These are phyloP conservation scores for Onychostruthus taczanowskii DNA, from an alignment of 2,113 vertebrate genomes.

Conservation along the genomic window DNA sequence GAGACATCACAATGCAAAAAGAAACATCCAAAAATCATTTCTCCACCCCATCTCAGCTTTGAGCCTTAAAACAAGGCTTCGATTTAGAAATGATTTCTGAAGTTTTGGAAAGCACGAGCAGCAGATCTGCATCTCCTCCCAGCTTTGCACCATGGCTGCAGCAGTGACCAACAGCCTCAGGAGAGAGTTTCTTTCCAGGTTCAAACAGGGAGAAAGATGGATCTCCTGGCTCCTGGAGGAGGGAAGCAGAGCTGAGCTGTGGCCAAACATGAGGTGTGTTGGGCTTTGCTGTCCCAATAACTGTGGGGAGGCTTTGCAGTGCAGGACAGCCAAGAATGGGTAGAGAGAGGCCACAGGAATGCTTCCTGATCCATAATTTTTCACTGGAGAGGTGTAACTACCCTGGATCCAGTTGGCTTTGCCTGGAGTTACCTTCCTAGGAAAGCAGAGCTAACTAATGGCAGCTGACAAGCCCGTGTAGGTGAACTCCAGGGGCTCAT, in stretches of 20 bases:
- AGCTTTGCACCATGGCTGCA: not conserved
- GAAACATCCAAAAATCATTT: not conserved
- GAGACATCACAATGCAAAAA: not conserved
- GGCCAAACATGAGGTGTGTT: not conserved
- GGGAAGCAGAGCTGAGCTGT: not conserved
- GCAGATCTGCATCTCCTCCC: not conserved
- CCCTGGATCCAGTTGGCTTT: not conserved
- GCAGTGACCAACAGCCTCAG: not conserved
- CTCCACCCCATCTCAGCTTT: not conserved
- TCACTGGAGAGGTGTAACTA: not conserved
- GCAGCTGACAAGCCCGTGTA: accelerated
- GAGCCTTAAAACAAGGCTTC: not conserved
- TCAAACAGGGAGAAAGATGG: not conserved
- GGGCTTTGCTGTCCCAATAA: not conserved
- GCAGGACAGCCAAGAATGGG: not conserved
- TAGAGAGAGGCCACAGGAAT: not conserved
- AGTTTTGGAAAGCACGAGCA: not conserved
- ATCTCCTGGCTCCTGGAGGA: not conserved
- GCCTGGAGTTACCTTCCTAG: not conserved
- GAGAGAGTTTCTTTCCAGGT: not conserved
- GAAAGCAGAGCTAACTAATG: not conserved
- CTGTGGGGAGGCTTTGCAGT: not conserved
- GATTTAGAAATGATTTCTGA: not conserved
- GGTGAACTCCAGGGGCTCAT: not conserved
- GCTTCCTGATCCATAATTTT: not conserved